Percentiles rank a stretch among this genome's conserved stretches.
phyloP scores from a whole-genome alignment of 2,888 invertebrate genomes.

The Digitonthophagus gazella region DNA sequence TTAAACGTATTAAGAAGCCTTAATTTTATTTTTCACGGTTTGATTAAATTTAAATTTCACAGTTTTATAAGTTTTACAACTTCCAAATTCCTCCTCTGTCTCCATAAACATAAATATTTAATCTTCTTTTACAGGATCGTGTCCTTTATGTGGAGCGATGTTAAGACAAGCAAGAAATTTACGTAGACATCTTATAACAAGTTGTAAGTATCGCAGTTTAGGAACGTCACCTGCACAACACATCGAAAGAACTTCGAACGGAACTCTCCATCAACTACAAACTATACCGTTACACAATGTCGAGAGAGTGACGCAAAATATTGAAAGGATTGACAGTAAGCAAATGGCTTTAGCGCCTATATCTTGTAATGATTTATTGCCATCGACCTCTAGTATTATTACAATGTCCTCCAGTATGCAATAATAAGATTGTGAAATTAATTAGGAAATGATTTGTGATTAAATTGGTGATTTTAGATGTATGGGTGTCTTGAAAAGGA shows the following conservation, averaged over 20 bases:
- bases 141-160: slow-evolving; percentile 60
- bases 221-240: slow-evolving; percentile 27
- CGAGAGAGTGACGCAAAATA: slow-evolving; percentile 29
- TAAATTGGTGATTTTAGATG: slow-evolving; percentile 10
- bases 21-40: no score
- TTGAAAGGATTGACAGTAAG: slow-evolving; percentile 32
- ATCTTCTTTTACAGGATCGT: slow-evolving; percentile 45
- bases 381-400: slow-evolving; percentile 25
- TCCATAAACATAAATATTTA: no score
- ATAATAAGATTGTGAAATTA: background rate
- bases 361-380: slow-evolving; percentile 32
- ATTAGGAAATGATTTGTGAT: slow-evolving; percentile 15
- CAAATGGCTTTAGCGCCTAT: slow-evolving; percentile 32
- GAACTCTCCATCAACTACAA: slow-evolving; percentile 31
- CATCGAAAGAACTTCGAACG: slow-evolving; percentile 25
- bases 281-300: slow-evolving; percentile 31
- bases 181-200: slow-evolving; percentile 55
- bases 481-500: background rate
- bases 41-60: no score
- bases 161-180: slow-evolving; percentile 61
- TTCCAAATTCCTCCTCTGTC: no score
- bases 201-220: slow-evolving; percentile 34
- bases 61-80: no score
- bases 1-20: no score
- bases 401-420: slow-evolving; percentile 23